Base-by-base conservation (phyloP, 2,113 vertebrate genomes). In the Calidris pugnax region DNA sequence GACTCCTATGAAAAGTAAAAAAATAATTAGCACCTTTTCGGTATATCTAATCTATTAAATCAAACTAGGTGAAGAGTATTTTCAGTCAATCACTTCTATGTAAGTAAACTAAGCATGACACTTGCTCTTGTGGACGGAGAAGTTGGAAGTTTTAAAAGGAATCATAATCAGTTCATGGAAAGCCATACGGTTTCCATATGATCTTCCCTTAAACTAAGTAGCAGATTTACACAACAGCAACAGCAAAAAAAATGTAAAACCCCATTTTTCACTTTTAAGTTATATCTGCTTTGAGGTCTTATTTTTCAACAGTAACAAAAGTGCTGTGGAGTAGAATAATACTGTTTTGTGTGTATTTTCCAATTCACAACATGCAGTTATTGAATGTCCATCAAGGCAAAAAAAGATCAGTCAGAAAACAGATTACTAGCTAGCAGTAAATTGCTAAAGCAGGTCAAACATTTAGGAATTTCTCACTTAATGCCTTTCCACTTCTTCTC, bases 131-230 rank as follows among this genome's bases (percentile, higher is more conserved):
- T 66, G 73, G 92, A 81, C 79, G 80, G 35, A 94, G 59, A 95
- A 88, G 84, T 93, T 93, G 68, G 89, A 90, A 89, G 59, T 93
- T 90, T 88, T 84, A 89, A 93, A 71, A 79, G 86, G 92, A 90
- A 93, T 43, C 63, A 91, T 73, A 96, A 92, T 69, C 72, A 32
- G 68, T 84, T 93, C 75, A 51, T 80, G 43, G 72, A 96, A 92
- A 97, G 56, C 64, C 90, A 92, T 92, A 90, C 85, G 79, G 68
- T 88, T 32, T 63, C 72, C 90, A 90, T 96, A 94, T 74, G 92
- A 96, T 93, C 85, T 92, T 84, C 69, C 66, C 78, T 94, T 94
- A 94, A 92, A 94, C 37, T 88, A 87, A 94, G 63, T 78, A 93
- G 82, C 67, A 94, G 75, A 91, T 91, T 96, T 95, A 88, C 48